Base-by-base conservation (phyloP, 2,113 vertebrate species). In the Etheostoma cragini region DNA sequence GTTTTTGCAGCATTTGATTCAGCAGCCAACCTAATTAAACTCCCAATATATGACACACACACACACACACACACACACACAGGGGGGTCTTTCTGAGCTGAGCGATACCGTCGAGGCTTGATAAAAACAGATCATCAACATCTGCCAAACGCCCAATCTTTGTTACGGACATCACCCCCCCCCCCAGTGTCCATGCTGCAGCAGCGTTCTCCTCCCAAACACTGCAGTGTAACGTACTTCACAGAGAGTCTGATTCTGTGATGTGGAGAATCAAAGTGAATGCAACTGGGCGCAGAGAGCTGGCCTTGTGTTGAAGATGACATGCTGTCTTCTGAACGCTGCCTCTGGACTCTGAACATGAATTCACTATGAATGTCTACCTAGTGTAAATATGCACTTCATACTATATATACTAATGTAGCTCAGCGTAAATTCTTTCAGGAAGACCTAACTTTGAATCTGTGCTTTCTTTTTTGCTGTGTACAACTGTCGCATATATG, bases 1-100 rank as follows among this genome's bases (percentile, higher is more conserved):
- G n/a, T 73, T 76, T 65, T 54, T 67, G n/a, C 69, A 33, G 69
- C 65, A n/a, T 73, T 80, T 54, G 61, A 87, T 79, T 88, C 66
- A 84, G 77, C 60, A 53, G 78, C 81, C 85, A 91, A 91, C 87
- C 90, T 88, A 89, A 91, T 93, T 91, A 92, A 86, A 76, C 64
- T 66, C 78, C 81, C 76, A 89, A 83, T 89, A 71, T 1, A 24
- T 70, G 72, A 67, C 76, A 38, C 56, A 57, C n/a, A 42, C 69
- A 56, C 50, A 77, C 53, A 26, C 58, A 46, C 49, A 19, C n/a
- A 21, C 64, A 33, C 49, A 8, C 35, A 38, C 7, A 38, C 6
- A 13, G 61, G 42, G 73, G 82, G 75, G 72, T 75, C 53, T 73
- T 82, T 76, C 81, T 87, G 85, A 85, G 63, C 30, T 0, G 5